These are phyloP conservation scores for Drosophila erecta DNA, from an alignment of 1,140 invertebrate species.

Conservation along the genomic window DNA sequence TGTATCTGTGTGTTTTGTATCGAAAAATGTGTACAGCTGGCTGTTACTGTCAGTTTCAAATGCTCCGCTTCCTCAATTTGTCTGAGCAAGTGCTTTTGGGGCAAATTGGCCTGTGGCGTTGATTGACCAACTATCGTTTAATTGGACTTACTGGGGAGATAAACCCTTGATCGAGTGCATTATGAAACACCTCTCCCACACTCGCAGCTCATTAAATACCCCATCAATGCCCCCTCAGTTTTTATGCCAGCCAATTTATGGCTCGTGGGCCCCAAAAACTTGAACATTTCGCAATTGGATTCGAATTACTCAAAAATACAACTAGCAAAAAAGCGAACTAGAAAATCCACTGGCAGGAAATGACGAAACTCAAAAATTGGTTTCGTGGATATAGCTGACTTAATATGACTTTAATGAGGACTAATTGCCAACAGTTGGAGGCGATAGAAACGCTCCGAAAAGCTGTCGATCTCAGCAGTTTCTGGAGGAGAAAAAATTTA, in stretches of 20 bases:
- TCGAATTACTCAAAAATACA: slow-evolving; percentile 11
- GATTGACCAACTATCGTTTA: slow-evolving; percentile 30
- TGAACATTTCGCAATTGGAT: slow-evolving; percentile 37
- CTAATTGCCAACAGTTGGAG: slow-evolving; percentile 47
- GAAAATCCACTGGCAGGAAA: slow-evolving; percentile 51
- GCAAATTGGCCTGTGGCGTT: slow-evolving; percentile 17
- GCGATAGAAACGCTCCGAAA: not conserved
- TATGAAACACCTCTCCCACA: slow-evolving; percentile 25
- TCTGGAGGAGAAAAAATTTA: not conserved
- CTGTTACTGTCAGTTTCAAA: slow-evolving; percentile 4
- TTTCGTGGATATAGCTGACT: slow-evolving; percentile 33
- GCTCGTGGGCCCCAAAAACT: slow-evolving; percentile 6
- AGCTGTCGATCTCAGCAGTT: slow-evolving; percentile 5
- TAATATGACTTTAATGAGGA: slow-evolving; percentile 72
- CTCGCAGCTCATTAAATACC: slow-evolving; percentile 34
- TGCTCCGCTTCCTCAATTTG: slow-evolving; percentile 38
- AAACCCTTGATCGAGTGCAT: slow-evolving; percentile 37
- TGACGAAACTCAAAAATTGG: slow-evolving; percentile 56
- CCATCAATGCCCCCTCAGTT: not conserved
- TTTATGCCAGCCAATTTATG: slow-evolving; percentile 21
- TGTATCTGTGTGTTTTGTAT: not conserved
- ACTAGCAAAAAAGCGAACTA: slow-evolving; percentile 1
- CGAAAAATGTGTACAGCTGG: slow-evolving; percentile 5
- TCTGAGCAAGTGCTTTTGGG: slow-evolving; percentile 24
- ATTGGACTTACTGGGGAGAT: slow-evolving; percentile 32